Evolutionary conservation across 2,113 vertebrate species (phyloP).

Genomic region (Sakesphorus luctuosus): DNA sequence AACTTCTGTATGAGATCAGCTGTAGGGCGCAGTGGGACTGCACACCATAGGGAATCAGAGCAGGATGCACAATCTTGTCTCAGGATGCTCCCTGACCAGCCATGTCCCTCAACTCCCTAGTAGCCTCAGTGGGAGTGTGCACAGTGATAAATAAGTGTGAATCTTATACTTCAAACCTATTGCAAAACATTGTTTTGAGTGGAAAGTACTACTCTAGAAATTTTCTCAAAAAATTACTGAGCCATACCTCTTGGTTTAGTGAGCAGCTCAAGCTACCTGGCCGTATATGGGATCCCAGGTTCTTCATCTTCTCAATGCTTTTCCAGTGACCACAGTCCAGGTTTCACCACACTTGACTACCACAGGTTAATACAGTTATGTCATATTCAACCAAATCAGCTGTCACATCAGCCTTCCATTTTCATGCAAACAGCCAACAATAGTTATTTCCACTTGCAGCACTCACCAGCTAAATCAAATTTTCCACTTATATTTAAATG

Average conservation of each 20-base stretch:
- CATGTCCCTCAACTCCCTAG: not conserved
- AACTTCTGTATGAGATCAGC: not conserved
- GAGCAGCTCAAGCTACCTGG: not conserved
- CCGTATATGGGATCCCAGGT: not conserved
- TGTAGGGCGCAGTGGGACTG: not conserved
- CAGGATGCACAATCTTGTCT: not conserved
- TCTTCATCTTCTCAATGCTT: not conserved
- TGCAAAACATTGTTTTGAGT: not conserved
- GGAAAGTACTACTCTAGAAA: not conserved
- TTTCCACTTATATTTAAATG: not conserved
- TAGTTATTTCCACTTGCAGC: conserved; percentile 32
- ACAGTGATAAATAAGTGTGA: not conserved
- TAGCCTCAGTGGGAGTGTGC: not conserved
- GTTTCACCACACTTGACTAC: not conserved
- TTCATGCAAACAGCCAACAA: not conserved
- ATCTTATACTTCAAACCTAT: not conserved
- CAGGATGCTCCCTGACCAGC: not conserved
- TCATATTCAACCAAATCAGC: not conserved
- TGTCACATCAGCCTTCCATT: conserved; percentile 30
- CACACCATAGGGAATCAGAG: rapidly evolving
- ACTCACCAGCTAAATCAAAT: not conserved
- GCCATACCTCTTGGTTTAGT: not conserved
- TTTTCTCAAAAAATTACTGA: not conserved
- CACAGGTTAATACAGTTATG: not conserved
- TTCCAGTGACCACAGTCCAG: not conserved